Percentiles rank a stretch among this genome's conserved stretches.
Conservation (phyloP, 2,888 invertebrate species). For the Fragum sueziense region DNA sequence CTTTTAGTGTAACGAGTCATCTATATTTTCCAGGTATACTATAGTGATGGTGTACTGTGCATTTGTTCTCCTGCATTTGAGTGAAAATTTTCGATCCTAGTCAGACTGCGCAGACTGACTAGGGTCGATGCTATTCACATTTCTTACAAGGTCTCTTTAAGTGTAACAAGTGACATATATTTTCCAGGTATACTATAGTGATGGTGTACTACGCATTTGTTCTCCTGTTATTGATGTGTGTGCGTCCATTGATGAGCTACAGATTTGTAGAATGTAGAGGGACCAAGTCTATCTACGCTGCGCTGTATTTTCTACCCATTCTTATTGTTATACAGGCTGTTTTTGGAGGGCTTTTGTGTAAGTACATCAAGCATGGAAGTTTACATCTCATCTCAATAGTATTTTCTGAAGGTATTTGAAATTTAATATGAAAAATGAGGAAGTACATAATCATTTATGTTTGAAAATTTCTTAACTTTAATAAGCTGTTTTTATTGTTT, state of each 20-base stretch:
- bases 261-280: constrained; percentile 81
- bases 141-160: too few species aligned
- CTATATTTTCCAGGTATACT: constrained; percentile 91
- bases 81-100: too few species aligned
- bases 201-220: constrained; percentile 94
- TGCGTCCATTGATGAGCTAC: constrained; percentile 89
- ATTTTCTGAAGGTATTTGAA: too few species aligned
- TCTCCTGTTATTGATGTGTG: constrained; percentile 89
- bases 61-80: constrained; percentile 89
- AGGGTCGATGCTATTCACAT: too few species aligned
- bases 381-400: too few species aligned
- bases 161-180: constrained; percentile 25
- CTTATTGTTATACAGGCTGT: constrained; percentile 93
- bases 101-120: too few species aligned
- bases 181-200: constrained; percentile 93
- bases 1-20: too few species aligned
- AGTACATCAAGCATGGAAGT: constrained; percentile 72
- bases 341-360: constrained; percentile 94
- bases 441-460: too few species aligned
- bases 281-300: constrained; percentile 91
- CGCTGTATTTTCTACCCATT: constrained; percentile 96
- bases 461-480: too few species aligned
- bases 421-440: too few species aligned
- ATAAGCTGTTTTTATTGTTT: too few species aligned
- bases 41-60: constrained; percentile 95